Evolutionary conservation across 2,113 vertebrate species (phyloP), one percentile per base, ranked within the genome.

Genomic region (Lagenorhynchus albirostris): DNA sequence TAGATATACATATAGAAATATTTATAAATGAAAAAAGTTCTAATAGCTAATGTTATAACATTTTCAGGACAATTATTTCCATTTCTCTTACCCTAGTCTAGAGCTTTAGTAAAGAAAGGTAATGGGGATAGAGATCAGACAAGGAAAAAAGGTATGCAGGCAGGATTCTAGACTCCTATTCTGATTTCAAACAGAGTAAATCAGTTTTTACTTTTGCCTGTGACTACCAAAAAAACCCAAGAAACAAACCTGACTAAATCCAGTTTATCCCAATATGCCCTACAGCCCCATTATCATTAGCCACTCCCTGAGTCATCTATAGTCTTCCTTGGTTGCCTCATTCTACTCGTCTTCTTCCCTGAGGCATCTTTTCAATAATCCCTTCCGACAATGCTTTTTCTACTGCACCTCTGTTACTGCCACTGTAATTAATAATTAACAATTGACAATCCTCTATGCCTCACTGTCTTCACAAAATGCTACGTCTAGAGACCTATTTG

Each of bases 391-490:
- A 47, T 33, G 29, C 29, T 81, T 67, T 90, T 89, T 67, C 31
- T 84, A 60, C 2, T 36, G 6, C 8, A 94, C 20, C 8, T 92
- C 60, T 96, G 76, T 36, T 68, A 63, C 58, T 83, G 36, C 7
- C 63, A 21, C 3, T 94, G n/a, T 70, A 94, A 90, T 79, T 80
- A 92, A 38, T 82, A 94, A 97, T 53, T 81, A 89, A 82, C 26
- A 95, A 91, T 2, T 84, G 44, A 67, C 8, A 94, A 97, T 92
- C 38, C 38, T 70, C 33, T 55, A 36, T 29, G 53, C 21, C 63
- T 81, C 77, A 73, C 0, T 73, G 14, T 94, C 74, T 90, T 95
- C 50, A 94, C 50, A 95, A 90, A 97, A 95, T 33, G 47, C n/a
- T 84, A 31, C 2, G 17, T 90, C 25, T 76, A 12, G 38, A 93